Evolutionary conservation across 1,140 invertebrate genomes (phyloP).

Genomic region (Anadara kagoshimensis): DNA sequence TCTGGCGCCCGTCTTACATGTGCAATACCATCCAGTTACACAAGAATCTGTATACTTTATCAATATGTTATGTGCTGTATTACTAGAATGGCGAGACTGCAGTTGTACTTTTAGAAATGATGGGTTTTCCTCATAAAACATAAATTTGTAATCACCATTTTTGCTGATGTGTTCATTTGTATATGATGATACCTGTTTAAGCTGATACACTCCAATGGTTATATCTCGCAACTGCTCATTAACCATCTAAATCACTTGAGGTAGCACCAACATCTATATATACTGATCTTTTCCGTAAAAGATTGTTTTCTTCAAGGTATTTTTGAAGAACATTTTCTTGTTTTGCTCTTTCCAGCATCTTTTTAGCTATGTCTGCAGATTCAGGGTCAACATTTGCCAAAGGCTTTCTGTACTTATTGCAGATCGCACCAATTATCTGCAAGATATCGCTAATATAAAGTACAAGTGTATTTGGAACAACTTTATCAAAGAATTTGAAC

Average conservation of each 20-base stretch:
- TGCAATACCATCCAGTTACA: too few relatives aligned
- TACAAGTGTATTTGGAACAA: conserved; percentile 18
- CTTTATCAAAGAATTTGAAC: conserved; percentile 13
- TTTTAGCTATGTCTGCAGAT: not conserved
- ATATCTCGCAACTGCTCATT: not conserved
- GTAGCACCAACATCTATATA: not conserved
- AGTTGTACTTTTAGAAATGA: too few relatives aligned
- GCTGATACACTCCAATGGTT: conserved; percentile 15
- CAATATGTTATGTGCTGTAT: too few relatives aligned
- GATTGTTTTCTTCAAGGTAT: not conserved
- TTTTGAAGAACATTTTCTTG: conserved; percentile 15
- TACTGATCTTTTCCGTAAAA: not conserved
- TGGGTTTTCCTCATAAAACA: too few relatives aligned
- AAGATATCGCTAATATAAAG: conserved; percentile 2
- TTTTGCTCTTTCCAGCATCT: not conserved
- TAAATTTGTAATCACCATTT: too few relatives aligned
- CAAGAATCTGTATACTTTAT: too few relatives aligned
- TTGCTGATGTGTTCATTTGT: too few relatives aligned
- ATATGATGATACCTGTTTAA: conserved; percentile 2
- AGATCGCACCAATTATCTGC: not conserved
- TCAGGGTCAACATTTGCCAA: not conserved
- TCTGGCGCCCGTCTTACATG: too few relatives aligned
- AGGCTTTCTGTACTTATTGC: conserved; percentile 6
- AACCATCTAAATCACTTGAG: not conserved
- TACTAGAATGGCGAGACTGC: too few relatives aligned